Percentiles rank a stretch among this genome's conserved stretches.
Evolutionary conservation across 2,113 vertebrate species (phyloP).

Genomic region (Cynoglossus semilaevis): DNA sequence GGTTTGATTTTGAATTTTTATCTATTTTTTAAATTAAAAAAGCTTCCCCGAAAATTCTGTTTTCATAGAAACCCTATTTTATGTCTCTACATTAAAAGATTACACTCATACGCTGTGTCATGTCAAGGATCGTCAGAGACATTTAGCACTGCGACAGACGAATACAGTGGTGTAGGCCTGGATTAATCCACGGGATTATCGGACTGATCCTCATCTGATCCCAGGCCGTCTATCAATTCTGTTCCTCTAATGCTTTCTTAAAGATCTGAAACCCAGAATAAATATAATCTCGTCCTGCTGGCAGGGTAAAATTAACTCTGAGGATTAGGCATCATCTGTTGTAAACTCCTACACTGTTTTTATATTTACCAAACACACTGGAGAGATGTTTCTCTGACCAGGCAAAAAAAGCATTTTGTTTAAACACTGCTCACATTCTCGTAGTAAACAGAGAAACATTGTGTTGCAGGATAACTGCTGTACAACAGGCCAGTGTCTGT

Average conservation of each 20-base stretch:
- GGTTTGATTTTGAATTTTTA: neutral
- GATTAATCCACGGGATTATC: conserved; percentile 43
- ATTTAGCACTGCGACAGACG: neutral
- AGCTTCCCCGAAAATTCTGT: too few relatives aligned
- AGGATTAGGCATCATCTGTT: conserved; percentile 2
- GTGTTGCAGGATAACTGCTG: too few relatives aligned
- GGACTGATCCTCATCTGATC: conserved; percentile 22
- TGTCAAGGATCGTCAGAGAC: neutral
- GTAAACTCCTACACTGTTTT: neutral
- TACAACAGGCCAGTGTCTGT: too few relatives aligned
- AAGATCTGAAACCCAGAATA: conserved; percentile 20
- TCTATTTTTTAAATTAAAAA: too few relatives aligned
- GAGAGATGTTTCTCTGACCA: too few relatives aligned
- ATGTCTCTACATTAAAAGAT: neutral
- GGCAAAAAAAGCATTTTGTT: too few relatives aligned
- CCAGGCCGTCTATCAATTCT: conserved; percentile 13
- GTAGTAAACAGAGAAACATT: too few relatives aligned
- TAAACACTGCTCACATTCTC: too few relatives aligned
- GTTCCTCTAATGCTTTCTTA: conserved; percentile 20
- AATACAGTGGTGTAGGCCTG: conserved; percentile 13
- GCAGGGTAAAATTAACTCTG: conserved; percentile 25
- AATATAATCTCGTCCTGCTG: conserved; percentile 17
- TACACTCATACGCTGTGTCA: neutral
- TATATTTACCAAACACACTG: neutral
- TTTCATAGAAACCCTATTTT: too few relatives aligned